These are phyloP conservation scores for Drosophila atroscutellata DNA, from an alignment of 2,888 invertebrate species.

Conservation along the genomic window DNA sequence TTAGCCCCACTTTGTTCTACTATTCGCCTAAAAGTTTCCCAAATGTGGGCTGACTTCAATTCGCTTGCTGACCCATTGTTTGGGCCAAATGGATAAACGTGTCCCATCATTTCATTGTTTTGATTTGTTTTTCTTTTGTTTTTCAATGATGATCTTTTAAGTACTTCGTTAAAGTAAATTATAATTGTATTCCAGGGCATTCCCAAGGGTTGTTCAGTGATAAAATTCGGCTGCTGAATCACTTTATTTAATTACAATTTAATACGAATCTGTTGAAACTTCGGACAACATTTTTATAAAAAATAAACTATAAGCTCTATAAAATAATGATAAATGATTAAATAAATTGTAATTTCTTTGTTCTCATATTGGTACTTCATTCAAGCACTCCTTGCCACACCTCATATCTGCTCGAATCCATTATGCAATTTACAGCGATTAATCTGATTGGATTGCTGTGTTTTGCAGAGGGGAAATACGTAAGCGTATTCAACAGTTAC, in stretches of 20 bases:
- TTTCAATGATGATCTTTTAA: slow-evolving; percentile 28
- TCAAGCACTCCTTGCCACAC: background rate
- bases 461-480: background rate
- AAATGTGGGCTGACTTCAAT: slow-evolving; percentile 30
- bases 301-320: background rate
- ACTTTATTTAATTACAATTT: background rate
- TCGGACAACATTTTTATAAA: rapidly evolving
- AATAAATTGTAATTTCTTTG: background rate
- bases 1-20: slow-evolving; percentile 54
- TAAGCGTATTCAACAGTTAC: slow-evolving; percentile 23
- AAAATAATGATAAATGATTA: no score
- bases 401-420: background rate
- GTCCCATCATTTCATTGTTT: slow-evolving; percentile 21
- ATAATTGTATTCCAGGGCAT: slow-evolving; percentile 2
- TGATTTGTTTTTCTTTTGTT: slow-evolving; percentile 2
- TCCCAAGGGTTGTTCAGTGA: background rate
- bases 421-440: background rate
- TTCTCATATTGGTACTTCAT: background rate
- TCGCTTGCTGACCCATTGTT: slow-evolving; percentile 34
- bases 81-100: slow-evolving; percentile 40
- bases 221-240: background rate
- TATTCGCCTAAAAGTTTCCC: slow-evolving; percentile 41
- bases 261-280: background rate
- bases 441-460: slow-evolving; percentile 6
- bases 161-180: slow-evolving; percentile 1